phyloP scores from a whole-genome alignment of 1,140 invertebrate genomes.

The Bombus confusus region DNA sequence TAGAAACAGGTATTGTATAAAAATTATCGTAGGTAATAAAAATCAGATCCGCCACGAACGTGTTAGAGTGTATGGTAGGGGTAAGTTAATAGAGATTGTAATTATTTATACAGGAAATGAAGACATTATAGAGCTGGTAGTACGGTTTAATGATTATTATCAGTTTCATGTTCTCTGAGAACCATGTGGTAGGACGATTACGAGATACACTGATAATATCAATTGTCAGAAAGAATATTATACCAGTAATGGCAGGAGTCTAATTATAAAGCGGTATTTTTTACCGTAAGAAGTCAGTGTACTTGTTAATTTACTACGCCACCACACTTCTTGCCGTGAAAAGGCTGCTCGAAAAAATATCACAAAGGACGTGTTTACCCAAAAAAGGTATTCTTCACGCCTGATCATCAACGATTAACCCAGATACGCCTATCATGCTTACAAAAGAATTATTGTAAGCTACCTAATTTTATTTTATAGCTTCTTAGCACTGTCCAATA shows the following conservation, averaged over 20 bases:
- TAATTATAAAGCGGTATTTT: background rate
- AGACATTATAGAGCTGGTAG: background rate
- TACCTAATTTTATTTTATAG: background rate
- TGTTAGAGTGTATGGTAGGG: background rate
- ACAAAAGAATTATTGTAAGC: background rate
- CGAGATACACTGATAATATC: background rate
- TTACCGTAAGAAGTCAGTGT: background rate
- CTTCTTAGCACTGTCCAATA: too few relatives aligned
- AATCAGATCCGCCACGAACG: background rate
- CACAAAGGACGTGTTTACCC: background rate
- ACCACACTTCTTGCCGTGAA: background rate
- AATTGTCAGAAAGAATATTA: background rate
- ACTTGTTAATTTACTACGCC: background rate
- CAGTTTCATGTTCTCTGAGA: background rate
- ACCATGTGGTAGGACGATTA: background rate
- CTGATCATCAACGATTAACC: background rate
- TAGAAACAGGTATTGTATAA: background rate
- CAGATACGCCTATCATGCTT: background rate
- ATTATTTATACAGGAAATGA: conserved; percentile 11
- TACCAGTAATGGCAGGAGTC: background rate
- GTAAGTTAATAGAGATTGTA: background rate
- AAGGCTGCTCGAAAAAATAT: background rate
- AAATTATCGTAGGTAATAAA: background rate
- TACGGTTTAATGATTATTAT: conserved; percentile 7
- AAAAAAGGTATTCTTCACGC: background rate